phyloP scores from a whole-genome alignment of 2,888 invertebrate genomes.

The Phoenoteleia sp. region DNA sequence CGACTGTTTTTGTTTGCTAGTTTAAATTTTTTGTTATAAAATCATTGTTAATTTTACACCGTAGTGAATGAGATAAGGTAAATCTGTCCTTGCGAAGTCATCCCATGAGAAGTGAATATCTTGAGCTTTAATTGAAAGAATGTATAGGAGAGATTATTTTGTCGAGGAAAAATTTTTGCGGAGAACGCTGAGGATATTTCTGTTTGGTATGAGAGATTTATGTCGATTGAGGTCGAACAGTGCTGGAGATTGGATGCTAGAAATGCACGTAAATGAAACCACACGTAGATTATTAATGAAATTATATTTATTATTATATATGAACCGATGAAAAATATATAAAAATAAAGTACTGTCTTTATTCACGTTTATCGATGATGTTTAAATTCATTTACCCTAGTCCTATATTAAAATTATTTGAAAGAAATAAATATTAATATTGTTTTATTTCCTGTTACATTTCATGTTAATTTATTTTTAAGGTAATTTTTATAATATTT shows the following conservation, averaged over 20 bases:
- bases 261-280: slow-evolving; percentile 68
- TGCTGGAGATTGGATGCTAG: slow-evolving; percentile 70
- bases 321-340: slow-evolving; percentile 64
- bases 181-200: slow-evolving; percentile 34
- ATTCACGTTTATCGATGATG: slow-evolving; percentile 63
- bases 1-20: not conserved
- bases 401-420: not conserved
- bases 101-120: slow-evolving; percentile 51
- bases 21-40: not conserved
- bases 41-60: slow-evolving; percentile 19
- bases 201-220: slow-evolving; percentile 40
- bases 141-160: slow-evolving; percentile 59
- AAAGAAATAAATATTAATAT: too few relatives aligned
- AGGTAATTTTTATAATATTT: too few relatives aligned
- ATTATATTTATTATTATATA: slow-evolving; percentile 72
- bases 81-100: slow-evolving; percentile 17
- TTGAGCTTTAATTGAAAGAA: slow-evolving; percentile 65
- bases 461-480: too few relatives aligned
- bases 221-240: slow-evolving; percentile 44
- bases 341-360: slow-evolving; percentile 72
- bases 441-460: too few relatives aligned
- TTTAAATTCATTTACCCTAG: slow-evolving; percentile 30
- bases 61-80: slow-evolving; percentile 21
- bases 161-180: slow-evolving; percentile 33
- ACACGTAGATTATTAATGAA: slow-evolving; percentile 68